Evolutionary conservation across 2,113 vertebrate species (phyloP).

Genomic region (Ancistrus triradiatus): DNA sequence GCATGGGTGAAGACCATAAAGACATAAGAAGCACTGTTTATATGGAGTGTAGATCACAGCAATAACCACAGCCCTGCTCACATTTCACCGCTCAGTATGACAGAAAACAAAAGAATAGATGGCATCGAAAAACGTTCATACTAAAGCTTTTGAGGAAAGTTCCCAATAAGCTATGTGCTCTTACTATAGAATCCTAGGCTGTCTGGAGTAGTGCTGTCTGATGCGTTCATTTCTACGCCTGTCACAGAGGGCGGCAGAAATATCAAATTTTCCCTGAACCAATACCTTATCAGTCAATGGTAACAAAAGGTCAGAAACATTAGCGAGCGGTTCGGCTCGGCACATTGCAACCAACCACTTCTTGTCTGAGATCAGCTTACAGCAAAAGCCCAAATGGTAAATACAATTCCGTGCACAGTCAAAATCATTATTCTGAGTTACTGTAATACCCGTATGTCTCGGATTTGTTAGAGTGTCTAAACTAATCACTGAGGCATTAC

Average conservation of each 20-base stretch:
- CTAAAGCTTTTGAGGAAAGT: constrained; percentile 11
- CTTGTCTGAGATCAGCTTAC: constrained; percentile 34
- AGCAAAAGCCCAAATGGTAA: constrained; percentile 33
- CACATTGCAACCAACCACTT: constrained; percentile 34
- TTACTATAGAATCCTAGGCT: constrained; percentile 21
- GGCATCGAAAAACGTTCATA: constrained; percentile 6
- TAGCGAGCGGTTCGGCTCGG: constrained; percentile 34
- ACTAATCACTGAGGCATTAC: constrained; percentile 6
- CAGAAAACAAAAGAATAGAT: neutral
- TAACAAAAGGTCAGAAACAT: constrained; percentile 50
- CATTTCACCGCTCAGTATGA: neutral
- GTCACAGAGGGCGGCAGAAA: constrained; percentile 44
- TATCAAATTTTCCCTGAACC: constrained; percentile 46
- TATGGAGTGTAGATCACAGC: constrained; percentile 6
- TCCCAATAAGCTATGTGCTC: constrained; percentile 20
- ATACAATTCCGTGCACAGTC: constrained; percentile 21
- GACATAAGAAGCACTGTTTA: constrained; percentile 27
- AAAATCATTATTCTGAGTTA: neutral
- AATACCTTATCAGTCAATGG: constrained; percentile 48
- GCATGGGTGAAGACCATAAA: constrained; percentile 35
- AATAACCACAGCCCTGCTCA: constrained; percentile 9
- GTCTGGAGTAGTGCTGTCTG: constrained; percentile 39
- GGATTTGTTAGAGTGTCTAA: constrained; percentile 7
- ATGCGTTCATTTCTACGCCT: constrained; percentile 48
- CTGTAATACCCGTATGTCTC: neutral